Evolutionary conservation across 2,113 vertebrate genomes (phyloP).

Genomic region (Pygoscelis antarcticus): DNA sequence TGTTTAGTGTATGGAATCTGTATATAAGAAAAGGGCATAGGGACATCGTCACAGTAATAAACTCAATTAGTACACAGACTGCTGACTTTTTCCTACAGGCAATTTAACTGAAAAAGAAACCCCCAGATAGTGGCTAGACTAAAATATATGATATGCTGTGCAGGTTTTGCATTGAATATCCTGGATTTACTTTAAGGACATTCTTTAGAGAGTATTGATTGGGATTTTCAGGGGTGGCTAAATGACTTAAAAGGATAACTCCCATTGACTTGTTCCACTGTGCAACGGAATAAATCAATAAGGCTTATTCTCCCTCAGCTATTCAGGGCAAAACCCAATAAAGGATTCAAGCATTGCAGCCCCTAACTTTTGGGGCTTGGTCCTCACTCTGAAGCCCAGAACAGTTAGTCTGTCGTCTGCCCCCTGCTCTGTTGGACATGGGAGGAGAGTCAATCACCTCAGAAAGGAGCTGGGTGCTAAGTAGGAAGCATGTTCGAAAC

Average conservation of each 20-base stretch:
- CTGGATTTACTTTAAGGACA: slow-evolving; percentile 16
- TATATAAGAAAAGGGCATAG: background rate
- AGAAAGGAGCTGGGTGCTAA: background rate
- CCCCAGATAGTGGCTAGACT: background rate
- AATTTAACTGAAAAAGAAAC: background rate
- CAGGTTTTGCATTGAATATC: slow-evolving; percentile 8
- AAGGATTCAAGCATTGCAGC: background rate
- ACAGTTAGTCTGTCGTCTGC: background rate
- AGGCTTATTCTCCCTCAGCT: background rate
- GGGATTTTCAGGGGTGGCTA: background rate
- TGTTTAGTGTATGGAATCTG: background rate
- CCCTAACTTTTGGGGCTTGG: background rate
- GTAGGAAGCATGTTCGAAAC: background rate
- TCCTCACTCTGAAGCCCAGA: background rate
- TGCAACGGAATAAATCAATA: slow-evolving; percentile 20
- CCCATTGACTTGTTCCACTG: background rate
- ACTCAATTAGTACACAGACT: background rate
- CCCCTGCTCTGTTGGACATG: background rate
- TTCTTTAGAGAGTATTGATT: background rate
- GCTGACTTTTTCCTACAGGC: background rate
- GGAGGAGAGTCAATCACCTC: background rate
- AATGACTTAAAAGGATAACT: slow-evolving; percentile 43
- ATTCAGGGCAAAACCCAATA: slow-evolving; percentile 16
- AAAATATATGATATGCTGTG: background rate
- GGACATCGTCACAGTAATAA: background rate